Evolutionary conservation across 1,140 invertebrate genomes (phyloP), one percentile per base, ranked within the genome.

Genomic region (Halictus rubicundus): DNA sequence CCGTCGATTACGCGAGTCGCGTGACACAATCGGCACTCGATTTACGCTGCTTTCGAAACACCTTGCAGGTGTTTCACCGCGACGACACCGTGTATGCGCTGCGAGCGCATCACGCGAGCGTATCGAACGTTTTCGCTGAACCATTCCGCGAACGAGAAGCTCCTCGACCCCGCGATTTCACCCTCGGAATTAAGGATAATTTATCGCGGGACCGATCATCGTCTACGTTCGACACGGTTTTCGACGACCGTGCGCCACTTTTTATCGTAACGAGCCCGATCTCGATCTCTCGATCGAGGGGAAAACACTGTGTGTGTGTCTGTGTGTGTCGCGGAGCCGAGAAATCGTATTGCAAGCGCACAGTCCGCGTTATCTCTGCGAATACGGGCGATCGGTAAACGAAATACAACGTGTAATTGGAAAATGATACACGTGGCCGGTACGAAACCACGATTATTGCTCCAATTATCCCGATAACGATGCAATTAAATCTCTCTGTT

Each of bases 121-220:
- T 23, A 74, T 74, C 73, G 23, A 68, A 39, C 64, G 57, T 14
- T 46, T 46, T 46, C 14, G 9, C 16, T 3, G 4, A 52, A 21
- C 49, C 19, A 21, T 52, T 52, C 16, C 19, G 2, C 49, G 16
- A 52, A 52, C 61, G 70, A 59, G 60, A 61, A 68, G 77, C n/a
- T 49, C 65, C 59, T 59, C 73, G 64, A 52, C 63, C 78, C 74
- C 37, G n/a, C 73, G 42, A 85, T 87, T 88, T 88, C 83, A 85
- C 66, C 78, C 71, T 74, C 65, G 60, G 37, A 78, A 87, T 85
- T 80, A 86, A 82, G 23, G 68, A 74, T 75, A 76, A 84, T 78
- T 81, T 82, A 80, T 75, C n/a, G n/a, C 32, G 75, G 52, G 68
- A 76, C 77, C 82, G 82, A 71, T 71, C 42, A 25, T 37, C 57